Evolutionary conservation across 1,140 invertebrate species (phyloP).

Genomic region (Cherax destructor): DNA sequence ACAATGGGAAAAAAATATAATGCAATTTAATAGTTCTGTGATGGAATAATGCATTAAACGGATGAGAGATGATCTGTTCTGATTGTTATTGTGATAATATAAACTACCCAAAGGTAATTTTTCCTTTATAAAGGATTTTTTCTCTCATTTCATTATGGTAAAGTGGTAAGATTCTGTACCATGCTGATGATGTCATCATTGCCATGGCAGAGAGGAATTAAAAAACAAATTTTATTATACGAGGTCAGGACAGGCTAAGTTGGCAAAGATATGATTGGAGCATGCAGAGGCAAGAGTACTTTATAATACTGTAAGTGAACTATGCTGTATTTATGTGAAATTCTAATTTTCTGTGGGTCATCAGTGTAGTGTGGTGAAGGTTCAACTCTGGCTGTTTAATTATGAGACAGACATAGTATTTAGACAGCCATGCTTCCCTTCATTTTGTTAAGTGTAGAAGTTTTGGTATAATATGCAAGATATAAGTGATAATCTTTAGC

Average conservation of each 20-base stretch:
- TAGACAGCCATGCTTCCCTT: no score
- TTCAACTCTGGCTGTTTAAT: no score
- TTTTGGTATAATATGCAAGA: no score
- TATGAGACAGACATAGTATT: no score
- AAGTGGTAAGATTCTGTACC: not conserved
- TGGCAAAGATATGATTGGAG: not conserved
- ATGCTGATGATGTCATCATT: not conserved
- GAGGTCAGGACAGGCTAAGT: not conserved
- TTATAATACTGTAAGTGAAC: not conserved
- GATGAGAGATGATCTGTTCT: slow-evolving; percentile 20
- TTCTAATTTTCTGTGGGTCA: no score
- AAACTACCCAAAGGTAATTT: not conserved
- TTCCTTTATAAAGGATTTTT: not conserved
- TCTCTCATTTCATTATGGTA: not conserved
- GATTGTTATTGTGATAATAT: not conserved
- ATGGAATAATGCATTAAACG: slow-evolving; percentile 49
- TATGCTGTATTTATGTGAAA: no score
- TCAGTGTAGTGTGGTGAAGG: no score
- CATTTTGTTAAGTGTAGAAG: no score
- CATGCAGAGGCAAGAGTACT: not conserved
- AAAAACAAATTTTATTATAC: not conserved
- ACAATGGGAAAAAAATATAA: slow-evolving; percentile 21
- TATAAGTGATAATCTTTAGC: no score
- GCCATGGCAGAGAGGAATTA: not conserved
- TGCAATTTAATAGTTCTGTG: slow-evolving; percentile 60